A percentile compares a stretch with the other conserved stretches of the same genome.
Evolutionary conservation across 2,888 invertebrate species (phyloP).

Genomic region (Dolomedes plantarius): DNA sequence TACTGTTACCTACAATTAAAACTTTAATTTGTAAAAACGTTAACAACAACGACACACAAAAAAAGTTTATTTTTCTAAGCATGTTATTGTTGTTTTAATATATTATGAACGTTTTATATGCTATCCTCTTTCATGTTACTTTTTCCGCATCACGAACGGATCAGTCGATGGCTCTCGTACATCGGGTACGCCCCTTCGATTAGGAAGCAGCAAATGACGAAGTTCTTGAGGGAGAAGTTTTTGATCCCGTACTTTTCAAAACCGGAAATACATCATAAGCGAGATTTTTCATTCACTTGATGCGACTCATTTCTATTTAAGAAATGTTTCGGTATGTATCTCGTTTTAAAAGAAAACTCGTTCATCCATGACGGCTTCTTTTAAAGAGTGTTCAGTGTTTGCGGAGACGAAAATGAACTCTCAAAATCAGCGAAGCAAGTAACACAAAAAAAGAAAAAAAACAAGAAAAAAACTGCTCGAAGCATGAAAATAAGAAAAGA

Average conservation of each 20-base stretch:
- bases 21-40: too few relatives aligned
- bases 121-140: too few relatives aligned
- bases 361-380: conserved; percentile 4
- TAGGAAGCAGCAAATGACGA: too few relatives aligned
- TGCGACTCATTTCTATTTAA: not conserved
- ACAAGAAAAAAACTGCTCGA: not conserved
- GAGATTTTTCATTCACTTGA: not conserved
- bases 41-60: too few relatives aligned
- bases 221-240: too few relatives aligned
- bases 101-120: too few relatives aligned
- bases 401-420: conserved; percentile 18
- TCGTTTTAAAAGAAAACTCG: not conserved
- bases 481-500: conserved; percentile 33
- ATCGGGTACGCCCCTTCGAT: too few relatives aligned
- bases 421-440: conserved; percentile 9
- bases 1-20: too few relatives aligned
- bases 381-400: not conserved
- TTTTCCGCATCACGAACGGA: too few relatives aligned
- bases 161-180: too few relatives aligned
- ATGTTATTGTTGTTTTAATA: too few relatives aligned
- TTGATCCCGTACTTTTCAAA: not conserved
- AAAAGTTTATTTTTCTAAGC: too few relatives aligned
- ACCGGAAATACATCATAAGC: not conserved
- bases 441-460: not conserved
- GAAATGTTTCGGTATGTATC: not conserved